Evolutionary conservation across 2,113 vertebrate genomes (phyloP), one percentile per base, ranked within the genome.

Genomic region (Uria aalge): DNA sequence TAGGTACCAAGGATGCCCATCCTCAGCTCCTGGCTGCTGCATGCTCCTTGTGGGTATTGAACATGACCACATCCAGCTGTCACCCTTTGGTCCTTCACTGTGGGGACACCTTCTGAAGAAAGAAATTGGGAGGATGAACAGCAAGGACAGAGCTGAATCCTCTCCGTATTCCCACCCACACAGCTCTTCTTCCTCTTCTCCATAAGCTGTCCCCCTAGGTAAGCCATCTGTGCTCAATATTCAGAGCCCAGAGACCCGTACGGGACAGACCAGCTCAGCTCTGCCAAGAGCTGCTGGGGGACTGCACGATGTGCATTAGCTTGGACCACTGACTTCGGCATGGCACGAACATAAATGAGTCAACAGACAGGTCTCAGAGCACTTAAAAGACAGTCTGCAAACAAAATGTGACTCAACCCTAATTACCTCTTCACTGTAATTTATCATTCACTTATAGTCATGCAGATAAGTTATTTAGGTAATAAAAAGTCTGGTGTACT

Each of bases 331-430:
- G 9, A 56, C 40, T 82, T 92, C 41, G 3, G 0, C 55, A 75
- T 9, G 48, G 60, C 40, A 68, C 2, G 2, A 77, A 68, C 20
- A 56, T 23, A 84, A 89, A 62, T 20, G 48, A 91, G 72, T 60
- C 21, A 72, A 90, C 32, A 90, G 57, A 66, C 56, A 40, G 32
- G 53, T 77, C 92, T 67, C 11, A 50, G 48, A 89, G 83, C 34
- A 43, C n/a, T 48, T 86, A 77, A 85, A 85, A 83, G 27, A 80
- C 8, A 74, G 82, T 55, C 90, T 96, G 67, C 67, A 92, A 94
- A 92, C 71, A 82, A 80, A 93, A 86, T 74, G 81, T 90, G 87
- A 95, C 88, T 95, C 90, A 95, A 32, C 32, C 8, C 13, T 89
- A 73, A 86, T 77, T 85, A 75, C 69, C 64, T 80, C 79, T 85